Evolutionary conservation across 2,797 vertebrate genomes (phyloP), one percentile per base, ranked within the genome.

Genomic region (Poecile montanus): DNA sequence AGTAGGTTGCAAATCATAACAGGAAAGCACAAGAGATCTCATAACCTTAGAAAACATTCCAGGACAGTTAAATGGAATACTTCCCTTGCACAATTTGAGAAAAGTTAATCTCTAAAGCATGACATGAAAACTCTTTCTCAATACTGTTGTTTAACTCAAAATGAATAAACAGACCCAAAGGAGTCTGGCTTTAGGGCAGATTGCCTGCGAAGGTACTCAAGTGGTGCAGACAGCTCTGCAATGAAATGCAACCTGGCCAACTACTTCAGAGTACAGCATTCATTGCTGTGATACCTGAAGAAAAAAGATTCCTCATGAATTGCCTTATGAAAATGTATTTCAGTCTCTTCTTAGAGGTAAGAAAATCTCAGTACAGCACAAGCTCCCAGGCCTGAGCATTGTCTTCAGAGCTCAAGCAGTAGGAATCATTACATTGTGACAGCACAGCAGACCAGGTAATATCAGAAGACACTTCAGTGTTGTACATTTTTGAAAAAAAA

Each of bases 51-150:
- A 6, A 93, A 94, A 90, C 26, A 3, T 86, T 95, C 71, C 77
- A 88, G 73, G 45, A 54, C 70, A 90, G 67, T 76, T 84, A 94
- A 95, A 92, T 54, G 20, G 85, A 91, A 70, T 58, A 87, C 38
- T 74, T 91, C 32, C 77, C 89, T 96, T 96, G 89, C 89, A 92
- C 60, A 95, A 90, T 78, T 90, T 93, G 85, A 95, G 70, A 94
- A 92, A 88, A 90, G 48, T 92, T 92, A 76, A 86, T 48, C 82
- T 91, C 88, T 68, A 74, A 96, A 90, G 74, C 79, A 76, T 63
- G 74, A 88, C 89, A 91, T 23, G 73, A 90, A 81, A 89, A 66
- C 27, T 88, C 60, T 95, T 95, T 89, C 94, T 89, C 92, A 96
- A 90, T 57, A 85, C 15, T 4, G 10, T 70, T 96, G 91, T 79